Percentiles rank a stretch among this genome's conserved stretches.
These are phyloP conservation scores for Myopa testacea DNA, from an alignment of 2,888 invertebrate genomes.

Conservation along the genomic window DNA sequence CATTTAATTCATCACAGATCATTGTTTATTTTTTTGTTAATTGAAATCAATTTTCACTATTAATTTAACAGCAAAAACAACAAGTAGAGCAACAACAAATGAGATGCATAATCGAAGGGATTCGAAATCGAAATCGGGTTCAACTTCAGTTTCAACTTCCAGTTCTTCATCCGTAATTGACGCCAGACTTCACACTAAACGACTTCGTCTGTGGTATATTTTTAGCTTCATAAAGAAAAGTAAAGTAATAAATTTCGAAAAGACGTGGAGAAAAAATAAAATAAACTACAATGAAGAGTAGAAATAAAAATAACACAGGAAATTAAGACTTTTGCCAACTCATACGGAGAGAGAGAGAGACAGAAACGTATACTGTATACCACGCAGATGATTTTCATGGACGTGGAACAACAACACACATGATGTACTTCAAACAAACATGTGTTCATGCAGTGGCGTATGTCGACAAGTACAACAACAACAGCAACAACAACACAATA, in stretches of 20 bases:
- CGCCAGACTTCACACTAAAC: background rate
- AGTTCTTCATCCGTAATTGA: background rate
- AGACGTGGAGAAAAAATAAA: background rate
- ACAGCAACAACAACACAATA: no score
- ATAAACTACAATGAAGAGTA: background rate
- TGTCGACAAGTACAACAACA: no score
- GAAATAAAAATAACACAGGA: conserved; percentile 32
- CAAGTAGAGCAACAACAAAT: no score
- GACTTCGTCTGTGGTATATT: conserved; percentile 7
- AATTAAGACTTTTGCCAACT: conserved; percentile 35
- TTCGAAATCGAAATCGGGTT: background rate
- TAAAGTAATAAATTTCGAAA: background rate
- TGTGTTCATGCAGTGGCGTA: no score
- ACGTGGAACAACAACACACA: no score
- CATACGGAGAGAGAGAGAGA: conserved; percentile 8
- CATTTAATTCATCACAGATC: no score
- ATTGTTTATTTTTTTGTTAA: background rate
- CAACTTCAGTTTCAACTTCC: background rate
- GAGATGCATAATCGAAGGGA: background rate
- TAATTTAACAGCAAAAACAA: background rate
- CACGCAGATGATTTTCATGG: background rate
- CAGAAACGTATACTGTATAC: background rate
- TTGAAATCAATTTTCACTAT: background rate
- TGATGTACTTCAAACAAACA: no score
- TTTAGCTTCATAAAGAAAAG: conserved; percentile 16